Percentiles rank a stretch among this genome's conserved stretches.
These are phyloP conservation scores for Hypercompe scribonia DNA, from an alignment of 2,888 invertebrate genomes.

Conservation along the genomic window DNA sequence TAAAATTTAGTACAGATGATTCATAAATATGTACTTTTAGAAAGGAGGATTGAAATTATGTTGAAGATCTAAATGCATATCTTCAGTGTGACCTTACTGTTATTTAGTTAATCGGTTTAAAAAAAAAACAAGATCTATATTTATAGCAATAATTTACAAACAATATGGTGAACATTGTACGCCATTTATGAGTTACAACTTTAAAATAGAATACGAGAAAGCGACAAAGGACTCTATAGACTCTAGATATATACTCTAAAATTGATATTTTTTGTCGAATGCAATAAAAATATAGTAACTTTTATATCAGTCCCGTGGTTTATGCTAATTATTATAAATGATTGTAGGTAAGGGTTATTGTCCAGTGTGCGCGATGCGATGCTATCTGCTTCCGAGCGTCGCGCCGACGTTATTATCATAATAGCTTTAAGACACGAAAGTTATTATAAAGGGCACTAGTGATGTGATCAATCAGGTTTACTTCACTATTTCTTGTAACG, in stretches of 20 bases:
- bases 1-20: too few relatives aligned
- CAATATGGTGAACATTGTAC: neutral
- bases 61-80: too few relatives aligned
- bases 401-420: conserved; percentile 81
- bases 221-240: neutral
- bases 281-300: conserved; percentile 57
- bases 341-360: conserved; percentile 81
- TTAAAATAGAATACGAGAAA: neutral
- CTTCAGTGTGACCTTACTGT: neutral
- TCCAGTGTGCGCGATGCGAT: conserved; percentile 83
- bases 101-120: neutral
- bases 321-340: conserved; percentile 80
- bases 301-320: conserved; percentile 63
- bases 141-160: neutral
- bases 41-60: too few relatives aligned
- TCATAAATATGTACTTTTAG: too few relatives aligned
- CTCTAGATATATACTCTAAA: conserved; percentile 16
- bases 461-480: conserved; percentile 74
- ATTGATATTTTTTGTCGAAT: conserved; percentile 18
- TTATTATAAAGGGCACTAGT: conserved; percentile 67
- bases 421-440: conserved; percentile 81
- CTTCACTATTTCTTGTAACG: conserved; percentile 66
- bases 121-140: neutral
- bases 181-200: neutral
- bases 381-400: conserved; percentile 82